Base-by-base conservation (phyloP, 2,797 vertebrate species). In the Rallus crepitans region DNA sequence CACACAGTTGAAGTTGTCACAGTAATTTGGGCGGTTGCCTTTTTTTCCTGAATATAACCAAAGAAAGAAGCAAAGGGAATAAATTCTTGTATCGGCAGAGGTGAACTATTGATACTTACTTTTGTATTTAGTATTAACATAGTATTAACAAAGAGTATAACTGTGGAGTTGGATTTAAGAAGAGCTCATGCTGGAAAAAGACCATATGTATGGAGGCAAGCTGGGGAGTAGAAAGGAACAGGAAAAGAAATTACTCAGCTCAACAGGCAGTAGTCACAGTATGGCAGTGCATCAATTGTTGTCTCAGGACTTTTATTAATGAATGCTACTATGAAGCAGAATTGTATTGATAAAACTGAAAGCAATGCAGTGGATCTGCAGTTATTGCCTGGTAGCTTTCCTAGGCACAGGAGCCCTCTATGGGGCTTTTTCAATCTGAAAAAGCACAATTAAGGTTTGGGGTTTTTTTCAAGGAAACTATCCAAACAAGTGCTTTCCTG, bases 401-500 rank as follows among this genome's bases (percentile, higher is more conserved):
- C 16, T 16, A 78, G 42, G 42, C 35, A 52, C 10, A 63, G 35
- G 21, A 65, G 15, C 55, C 27, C 52, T 70, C 21, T 82, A 5
- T 61, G 13, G 53, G 20, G 57, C 53, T 83, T 76, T 28, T 80
- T 70, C 45, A 31, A 61, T 63, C 37, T 83, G 55, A 71, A 81
- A 92, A 93, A 81, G 5, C 59, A 95, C 57, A 83, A 27, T 50
- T 31, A 56, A 79, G 59, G 14, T n/a, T 24, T 39, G 47, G 5
- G 33, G 66, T 70, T 69, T 70, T 60, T 53, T 20, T 11, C 30
- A 66, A 90, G 90, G 93, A 96, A 94, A 94, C 53, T 72, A 82
- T 92, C 87, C 65, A 89, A 91, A 92, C 65, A 89, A 89, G 52
- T 90, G 61, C n/a, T 91, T 95, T 96, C 94, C 92, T 92, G 83